These are phyloP conservation scores for Notospermus geniculatus DNA, from an alignment of 1,140 invertebrate species.

Conservation along the genomic window DNA sequence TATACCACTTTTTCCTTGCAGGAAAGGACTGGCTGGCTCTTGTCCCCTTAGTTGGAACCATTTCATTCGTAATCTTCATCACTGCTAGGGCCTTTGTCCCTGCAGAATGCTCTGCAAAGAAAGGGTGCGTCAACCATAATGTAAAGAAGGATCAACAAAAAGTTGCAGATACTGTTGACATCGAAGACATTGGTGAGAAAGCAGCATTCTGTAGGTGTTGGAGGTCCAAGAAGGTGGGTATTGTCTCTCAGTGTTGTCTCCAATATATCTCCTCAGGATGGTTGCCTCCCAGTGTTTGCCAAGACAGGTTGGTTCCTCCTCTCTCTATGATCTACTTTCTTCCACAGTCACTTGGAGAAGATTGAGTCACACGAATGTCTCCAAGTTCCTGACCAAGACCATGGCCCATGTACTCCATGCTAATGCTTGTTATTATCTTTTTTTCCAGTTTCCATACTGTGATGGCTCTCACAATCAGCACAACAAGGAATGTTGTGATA, in stretches of 20 bases:
- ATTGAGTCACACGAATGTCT: too few relatives aligned
- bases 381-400: too few relatives aligned
- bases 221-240: conserved; percentile 86
- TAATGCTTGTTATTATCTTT: too few relatives aligned
- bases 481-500: conserved; percentile 84
- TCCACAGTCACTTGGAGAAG: too few relatives aligned
- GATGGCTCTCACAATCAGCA: conserved; percentile 86
- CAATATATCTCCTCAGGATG: too few relatives aligned
- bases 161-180: conserved; percentile 86
- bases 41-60: conserved; percentile 42
- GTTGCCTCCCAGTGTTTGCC: too few relatives aligned
- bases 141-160: conserved; percentile 66
- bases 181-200: conserved; percentile 91
- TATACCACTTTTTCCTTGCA: too few relatives aligned
- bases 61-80: conserved; percentile 41
- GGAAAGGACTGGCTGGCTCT: conserved; percentile 40
- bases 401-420: too few relatives aligned
- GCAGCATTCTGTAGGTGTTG: conserved; percentile 89
- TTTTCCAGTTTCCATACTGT: conserved; percentile 87
- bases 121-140: conserved; percentile 36
- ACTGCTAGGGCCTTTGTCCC: conserved; percentile 33
- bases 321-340: too few relatives aligned
- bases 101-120: conserved; percentile 12
- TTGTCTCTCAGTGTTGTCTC: too few relatives aligned
- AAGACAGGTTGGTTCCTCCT: too few relatives aligned